phyloP scores from a whole-genome alignment of 2,888 invertebrate species.

The Tanypteryx hageni region DNA sequence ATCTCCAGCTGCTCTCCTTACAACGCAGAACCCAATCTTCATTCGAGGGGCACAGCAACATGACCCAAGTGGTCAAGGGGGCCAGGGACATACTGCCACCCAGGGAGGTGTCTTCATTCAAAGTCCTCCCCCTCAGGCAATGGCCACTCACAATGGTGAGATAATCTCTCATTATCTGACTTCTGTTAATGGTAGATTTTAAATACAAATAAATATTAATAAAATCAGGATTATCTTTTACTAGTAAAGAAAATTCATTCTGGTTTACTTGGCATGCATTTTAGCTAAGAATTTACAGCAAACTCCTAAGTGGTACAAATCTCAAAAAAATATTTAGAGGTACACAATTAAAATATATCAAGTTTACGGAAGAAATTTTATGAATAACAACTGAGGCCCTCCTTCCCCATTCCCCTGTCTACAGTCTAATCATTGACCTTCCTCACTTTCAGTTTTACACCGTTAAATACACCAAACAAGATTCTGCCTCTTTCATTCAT shows the following conservation, averaged over 20 bases:
- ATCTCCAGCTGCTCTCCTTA: conserved; percentile 79
- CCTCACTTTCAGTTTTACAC: too few species aligned
- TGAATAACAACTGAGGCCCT: too few species aligned
- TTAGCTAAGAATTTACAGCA: too few species aligned
- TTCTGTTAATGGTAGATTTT: not conserved
- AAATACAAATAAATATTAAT: not conserved
- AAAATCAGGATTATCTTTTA: not conserved
- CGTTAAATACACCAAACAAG: too few species aligned
- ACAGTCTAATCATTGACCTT: too few species aligned
- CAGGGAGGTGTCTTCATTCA: conserved; percentile 85
- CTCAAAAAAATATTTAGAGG: too few species aligned
- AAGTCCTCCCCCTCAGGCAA: conserved; percentile 84
- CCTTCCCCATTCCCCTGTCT: too few species aligned
- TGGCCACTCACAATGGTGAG: conserved; percentile 82
- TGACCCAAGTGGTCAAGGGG: conserved; percentile 73
- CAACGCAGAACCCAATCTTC: conserved; percentile 87
- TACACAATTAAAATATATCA: too few species aligned
- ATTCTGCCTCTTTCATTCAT: too few species aligned
- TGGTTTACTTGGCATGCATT: not conserved
- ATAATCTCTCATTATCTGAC: conserved; percentile 67
- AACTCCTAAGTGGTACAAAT: too few species aligned
- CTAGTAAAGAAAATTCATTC: not conserved
- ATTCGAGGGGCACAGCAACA: conserved; percentile 89
- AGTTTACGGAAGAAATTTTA: too few species aligned
- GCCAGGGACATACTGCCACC: conserved; percentile 74